Base-by-base conservation (phyloP, 2,113 vertebrate species). In the Periophthalmodon schlosseri region DNA sequence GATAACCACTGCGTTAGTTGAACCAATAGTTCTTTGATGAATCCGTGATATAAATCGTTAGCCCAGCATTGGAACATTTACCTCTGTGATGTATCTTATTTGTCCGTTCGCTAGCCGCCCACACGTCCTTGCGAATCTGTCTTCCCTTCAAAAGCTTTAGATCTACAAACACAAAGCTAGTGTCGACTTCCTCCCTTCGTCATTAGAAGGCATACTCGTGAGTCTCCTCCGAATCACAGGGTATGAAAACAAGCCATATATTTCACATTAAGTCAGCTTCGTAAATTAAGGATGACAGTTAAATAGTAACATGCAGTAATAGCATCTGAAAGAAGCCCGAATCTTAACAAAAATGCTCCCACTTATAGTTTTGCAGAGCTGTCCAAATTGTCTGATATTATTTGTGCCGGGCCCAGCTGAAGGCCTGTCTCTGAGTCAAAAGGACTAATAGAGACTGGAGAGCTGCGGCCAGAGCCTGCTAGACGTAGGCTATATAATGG, bases 11-110 rank as follows among this genome's bases (percentile, higher is more conserved):
- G 21, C 49, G 82, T 84, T 81, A 85, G 80, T 39, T 71, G 84
- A 86, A 81, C 83, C 87, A 80, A 84, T 82, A 56, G 82, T 74
- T 72, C 80, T 86, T 82, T 89, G 84, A 92, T 86, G 86, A 80
- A 73, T 83, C 81, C 73, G 73, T 89, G 86, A 86, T 86, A 84
- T 77, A 87, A 78, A 77, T 88, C 70, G 80, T 93, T 92, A 92
- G 87, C 88, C 52, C 68, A 79, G 85, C 70, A 10, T 23, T 64
- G 84, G 86, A 81, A 72, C 78, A 14, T 86, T 92, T 89, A 77
- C 80, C 74, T 82, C 82, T 78, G 73, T 86, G 69, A 89, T 84
- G 79, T 84, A 70, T 76, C 78, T 84, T 87, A 88, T 91, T 87
- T 86, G 87, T 87, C 79, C 56, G 9, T 78, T 78, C 65, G 66